phyloP scores from a whole-genome alignment of 2,797 vertebrate species.

The Pelochelys cantorii region DNA sequence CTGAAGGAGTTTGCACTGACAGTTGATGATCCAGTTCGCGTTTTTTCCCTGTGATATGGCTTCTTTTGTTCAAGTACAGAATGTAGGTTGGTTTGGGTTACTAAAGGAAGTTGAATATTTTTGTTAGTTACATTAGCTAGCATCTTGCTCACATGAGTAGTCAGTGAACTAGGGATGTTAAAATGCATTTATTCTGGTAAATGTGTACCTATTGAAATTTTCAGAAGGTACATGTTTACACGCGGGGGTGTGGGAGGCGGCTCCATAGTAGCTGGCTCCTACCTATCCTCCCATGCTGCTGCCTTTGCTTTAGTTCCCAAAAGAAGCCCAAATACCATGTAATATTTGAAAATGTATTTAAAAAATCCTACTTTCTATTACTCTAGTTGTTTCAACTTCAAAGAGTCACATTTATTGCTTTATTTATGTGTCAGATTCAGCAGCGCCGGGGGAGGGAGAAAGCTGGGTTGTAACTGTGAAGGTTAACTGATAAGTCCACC shows the following conservation, averaged over 20 bases:
- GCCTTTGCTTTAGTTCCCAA: background rate
- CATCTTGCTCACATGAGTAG: background rate
- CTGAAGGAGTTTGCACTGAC: background rate
- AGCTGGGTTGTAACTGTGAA: no score
- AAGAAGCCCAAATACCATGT: background rate
- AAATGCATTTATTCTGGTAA: no score
- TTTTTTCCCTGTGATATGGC: background rate
- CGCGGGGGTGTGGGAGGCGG: no score
- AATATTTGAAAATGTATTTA: background rate
- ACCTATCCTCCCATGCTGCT: no score
- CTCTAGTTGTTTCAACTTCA: background rate
- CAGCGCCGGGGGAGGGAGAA: no score
- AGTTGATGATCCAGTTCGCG: background rate
- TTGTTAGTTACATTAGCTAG: background rate
- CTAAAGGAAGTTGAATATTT: background rate
- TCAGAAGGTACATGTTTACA: no score
- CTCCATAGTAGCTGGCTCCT: no score
- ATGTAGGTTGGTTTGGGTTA: background rate
- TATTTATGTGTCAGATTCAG: background rate
- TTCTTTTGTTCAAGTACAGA: background rate
- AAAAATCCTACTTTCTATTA: background rate
- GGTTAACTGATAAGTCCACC: no score
- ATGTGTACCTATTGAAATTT: no score
- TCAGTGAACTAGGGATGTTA: background rate
- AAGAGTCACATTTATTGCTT: background rate